These are phyloP conservation scores for Urechis unicinctus DNA, from an alignment of 2,888 invertebrate species.

Conservation along the genomic window DNA sequence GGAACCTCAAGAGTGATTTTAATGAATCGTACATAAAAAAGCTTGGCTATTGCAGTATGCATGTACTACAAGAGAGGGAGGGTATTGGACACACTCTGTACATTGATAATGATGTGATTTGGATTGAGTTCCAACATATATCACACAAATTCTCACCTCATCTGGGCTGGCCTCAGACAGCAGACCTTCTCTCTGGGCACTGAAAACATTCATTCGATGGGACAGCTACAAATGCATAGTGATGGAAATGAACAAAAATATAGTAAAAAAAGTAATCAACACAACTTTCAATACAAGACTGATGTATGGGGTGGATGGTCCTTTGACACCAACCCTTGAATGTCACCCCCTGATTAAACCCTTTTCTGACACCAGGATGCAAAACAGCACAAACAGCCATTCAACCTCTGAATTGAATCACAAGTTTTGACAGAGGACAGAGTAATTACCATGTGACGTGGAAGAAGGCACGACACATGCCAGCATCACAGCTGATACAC, in stretches of 20 bases:
- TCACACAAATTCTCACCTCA: conserved; percentile 29
- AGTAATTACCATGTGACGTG: conserved; percentile 79
- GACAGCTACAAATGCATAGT: not conserved
- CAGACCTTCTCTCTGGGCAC: conserved; percentile 87
- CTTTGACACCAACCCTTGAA: too few species aligned
- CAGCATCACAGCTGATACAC: conserved; percentile 95
- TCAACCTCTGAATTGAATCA: not conserved
- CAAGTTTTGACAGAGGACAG: not conserved
- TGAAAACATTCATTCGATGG: conserved; percentile 46
- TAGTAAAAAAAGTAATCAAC: not conserved
- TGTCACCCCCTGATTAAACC: too few species aligned
- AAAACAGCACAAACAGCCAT: too few species aligned
- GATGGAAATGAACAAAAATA: not conserved
- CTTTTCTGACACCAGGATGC: too few species aligned
- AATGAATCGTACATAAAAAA: too few species aligned
- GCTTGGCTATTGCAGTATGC: too few species aligned
- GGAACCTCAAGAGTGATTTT: too few species aligned
- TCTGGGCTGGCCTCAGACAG: conserved; percentile 74
- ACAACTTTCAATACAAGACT: too few species aligned
- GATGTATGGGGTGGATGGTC: too few species aligned
- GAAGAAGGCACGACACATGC: conserved; percentile 93
- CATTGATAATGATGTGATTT: too few species aligned
- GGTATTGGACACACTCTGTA: too few species aligned
- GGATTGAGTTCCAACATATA: not conserved
- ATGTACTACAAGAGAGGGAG: too few species aligned